Percentiles rank a stretch among this genome's conserved stretches.
Evolutionary conservation across 2,113 vertebrate species (phyloP).

Genomic region (Oriolus oriolus): DNA sequence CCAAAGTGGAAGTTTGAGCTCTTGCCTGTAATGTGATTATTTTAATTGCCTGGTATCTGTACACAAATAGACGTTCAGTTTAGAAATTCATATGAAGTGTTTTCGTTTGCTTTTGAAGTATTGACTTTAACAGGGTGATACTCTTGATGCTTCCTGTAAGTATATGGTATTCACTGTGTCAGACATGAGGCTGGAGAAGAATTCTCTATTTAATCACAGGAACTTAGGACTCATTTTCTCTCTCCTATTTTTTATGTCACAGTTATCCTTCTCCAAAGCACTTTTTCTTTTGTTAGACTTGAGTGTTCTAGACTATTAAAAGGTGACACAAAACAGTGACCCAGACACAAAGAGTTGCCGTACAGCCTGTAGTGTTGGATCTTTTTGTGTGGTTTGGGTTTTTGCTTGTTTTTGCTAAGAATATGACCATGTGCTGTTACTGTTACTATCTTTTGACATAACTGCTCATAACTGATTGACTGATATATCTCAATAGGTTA

Average conservation of each 20-base stretch:
- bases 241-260: neutral
- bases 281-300: neutral
- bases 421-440: neutral
- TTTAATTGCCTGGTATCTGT: neutral
- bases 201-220: neutral
- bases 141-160: neutral
- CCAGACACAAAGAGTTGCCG: neutral
- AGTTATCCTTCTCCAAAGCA: neutral
- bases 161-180: neutral
- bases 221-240: neutral
- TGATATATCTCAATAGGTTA: constrained; percentile 41
- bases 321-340: neutral
- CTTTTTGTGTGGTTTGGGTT: neutral
- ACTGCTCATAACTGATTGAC: neutral
- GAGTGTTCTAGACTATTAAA: neutral
- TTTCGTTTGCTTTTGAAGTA: neutral
- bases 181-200: neutral
- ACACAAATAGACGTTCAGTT: neutral
- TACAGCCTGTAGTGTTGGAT: neutral
- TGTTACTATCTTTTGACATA: neutral
- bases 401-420: neutral
- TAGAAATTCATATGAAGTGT: neutral
- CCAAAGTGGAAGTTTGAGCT: neutral
- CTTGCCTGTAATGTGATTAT: neutral
- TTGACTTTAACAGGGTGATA: neutral